Conservation (phyloP, 2,797 vertebrate species). For the Alosa sapidissima region DNA sequence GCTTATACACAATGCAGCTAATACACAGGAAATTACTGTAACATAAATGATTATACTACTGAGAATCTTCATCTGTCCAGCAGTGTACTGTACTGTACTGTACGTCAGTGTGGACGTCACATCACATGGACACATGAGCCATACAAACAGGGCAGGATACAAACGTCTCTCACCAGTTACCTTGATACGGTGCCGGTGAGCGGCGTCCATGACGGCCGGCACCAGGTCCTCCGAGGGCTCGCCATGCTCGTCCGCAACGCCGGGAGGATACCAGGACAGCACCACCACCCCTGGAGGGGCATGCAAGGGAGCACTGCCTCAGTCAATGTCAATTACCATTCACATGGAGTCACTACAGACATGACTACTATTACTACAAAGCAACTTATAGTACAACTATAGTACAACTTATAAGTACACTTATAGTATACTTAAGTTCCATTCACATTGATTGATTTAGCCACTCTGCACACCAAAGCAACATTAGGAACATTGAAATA, state of each 20-base stretch:
- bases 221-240: conserved; percentile 86
- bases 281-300: conserved; percentile 79
- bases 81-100: too few species aligned
- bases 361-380: not conserved
- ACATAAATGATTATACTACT: too few species aligned
- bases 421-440: not conserved
- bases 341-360: not conserved
- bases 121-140: too few species aligned
- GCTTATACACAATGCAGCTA: too few species aligned
- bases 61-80: too few species aligned
- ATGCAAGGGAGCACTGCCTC: conserved; percentile 23
- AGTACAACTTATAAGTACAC: too few species aligned
- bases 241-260: conserved; percentile 82
- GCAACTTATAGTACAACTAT: not conserved
- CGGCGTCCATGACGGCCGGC: conserved; percentile 82
- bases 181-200: conserved; percentile 87
- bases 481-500: not conserved
- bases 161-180: conserved; percentile 63
- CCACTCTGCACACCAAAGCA: not conserved
- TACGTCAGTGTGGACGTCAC: not conserved
- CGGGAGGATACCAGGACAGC: conserved; percentile 86
- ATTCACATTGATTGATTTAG: not conserved
- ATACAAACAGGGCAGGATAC: not conserved
- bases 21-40: too few species aligned
- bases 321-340: conserved; percentile 11